Conservation (phyloP, 2,888 invertebrate genomes). For the Aleiodes leptofemur region DNA sequence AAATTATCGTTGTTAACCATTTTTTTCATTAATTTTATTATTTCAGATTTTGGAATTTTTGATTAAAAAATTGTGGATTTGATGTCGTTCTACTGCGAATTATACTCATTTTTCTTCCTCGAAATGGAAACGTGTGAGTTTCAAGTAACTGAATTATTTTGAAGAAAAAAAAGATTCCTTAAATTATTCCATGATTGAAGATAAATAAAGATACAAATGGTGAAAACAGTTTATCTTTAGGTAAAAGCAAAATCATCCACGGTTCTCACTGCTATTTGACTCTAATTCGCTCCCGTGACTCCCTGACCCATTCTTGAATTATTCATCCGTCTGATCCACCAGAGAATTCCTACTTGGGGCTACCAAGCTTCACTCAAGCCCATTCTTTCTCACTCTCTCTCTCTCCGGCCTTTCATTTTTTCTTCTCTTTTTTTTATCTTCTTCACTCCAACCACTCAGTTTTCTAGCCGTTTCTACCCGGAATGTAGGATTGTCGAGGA, state of each 20-base stretch:
- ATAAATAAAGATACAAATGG: too few relatives aligned
- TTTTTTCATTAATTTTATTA: too few relatives aligned
- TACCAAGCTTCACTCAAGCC: conserved; percentile 1
- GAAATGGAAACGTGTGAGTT: neutral
- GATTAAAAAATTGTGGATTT: too few relatives aligned
- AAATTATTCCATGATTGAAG: too few relatives aligned
- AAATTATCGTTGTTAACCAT: too few relatives aligned
- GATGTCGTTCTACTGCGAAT: too few relatives aligned
- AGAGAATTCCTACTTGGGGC: conserved; percentile 49
- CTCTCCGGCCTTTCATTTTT: conserved; percentile 11
- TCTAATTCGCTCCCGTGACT: conserved; percentile 59
- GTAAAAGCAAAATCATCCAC: neutral
- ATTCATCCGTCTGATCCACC: conserved; percentile 59
- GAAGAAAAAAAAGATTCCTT: neutral
- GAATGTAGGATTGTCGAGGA: conserved; percentile 32
- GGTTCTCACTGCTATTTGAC: conserved; percentile 49
- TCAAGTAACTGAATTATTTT: neutral
- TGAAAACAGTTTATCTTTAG: too few relatives aligned
- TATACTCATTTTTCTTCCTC: too few relatives aligned
- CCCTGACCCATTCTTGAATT: conserved; percentile 59
- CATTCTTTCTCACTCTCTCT: conserved; percentile 31
- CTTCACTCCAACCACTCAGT: conserved; percentile 33
- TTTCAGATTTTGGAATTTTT: too few relatives aligned
- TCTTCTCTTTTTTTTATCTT: conserved; percentile 42
- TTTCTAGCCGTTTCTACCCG: conserved; percentile 29